Base-by-base conservation (phyloP, 2,888 invertebrate species). In the Smittia sp. region DNA sequence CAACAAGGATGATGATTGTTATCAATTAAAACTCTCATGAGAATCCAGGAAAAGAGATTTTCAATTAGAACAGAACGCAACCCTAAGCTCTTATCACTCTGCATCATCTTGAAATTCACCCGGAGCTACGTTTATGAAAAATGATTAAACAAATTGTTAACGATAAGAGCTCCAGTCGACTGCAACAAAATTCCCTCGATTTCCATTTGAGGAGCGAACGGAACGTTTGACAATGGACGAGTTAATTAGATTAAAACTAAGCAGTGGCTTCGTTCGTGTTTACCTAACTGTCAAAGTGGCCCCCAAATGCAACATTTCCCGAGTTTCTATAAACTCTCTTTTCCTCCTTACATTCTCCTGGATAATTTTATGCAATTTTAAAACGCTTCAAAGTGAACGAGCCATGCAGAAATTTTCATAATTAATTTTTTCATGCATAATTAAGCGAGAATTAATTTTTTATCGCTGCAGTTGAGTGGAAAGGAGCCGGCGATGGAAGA, bases 101-200 rank as follows among this genome's bases (percentile, higher is more conserved):
- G 46, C 46, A 46, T 46, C 46, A 46, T 46, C 46, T 6, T 6
- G 4, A 46, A 46, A 46, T 46, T 11, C 13, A 46, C 58, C 58
- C 58, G 18, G n/a, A 58, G 58, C 58, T 20, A 22, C 7, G 22
- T 22, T 58, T 58, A 58, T 58, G 58, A 58, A 58, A 58, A 58
- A 58, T 22, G 58, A 58, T 58, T 58, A 58, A 58, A 58, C 46
- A 58, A 58, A 58, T 58, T 58, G 18, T 58, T 58, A 11, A n/a
- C 46, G 46, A 46, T 46, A 46, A 46, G 46, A 11, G 46, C 46
- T 46, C 15, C 46, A 15, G 3, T 46, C 15, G n/a, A n/a, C n/a
- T n/a, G n/a, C n/a, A n/a, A n/a, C n/a, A n/a, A n/a, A n/a, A n/a
- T n/a, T n/a, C n/a, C n/a, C n/a, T n/a, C n/a, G n/a, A n/a, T n/a